Evolutionary conservation across 2,797 vertebrate species (phyloP), one percentile per base, ranked within the genome.

Genomic region (Scolopax bukidnonensis): DNA sequence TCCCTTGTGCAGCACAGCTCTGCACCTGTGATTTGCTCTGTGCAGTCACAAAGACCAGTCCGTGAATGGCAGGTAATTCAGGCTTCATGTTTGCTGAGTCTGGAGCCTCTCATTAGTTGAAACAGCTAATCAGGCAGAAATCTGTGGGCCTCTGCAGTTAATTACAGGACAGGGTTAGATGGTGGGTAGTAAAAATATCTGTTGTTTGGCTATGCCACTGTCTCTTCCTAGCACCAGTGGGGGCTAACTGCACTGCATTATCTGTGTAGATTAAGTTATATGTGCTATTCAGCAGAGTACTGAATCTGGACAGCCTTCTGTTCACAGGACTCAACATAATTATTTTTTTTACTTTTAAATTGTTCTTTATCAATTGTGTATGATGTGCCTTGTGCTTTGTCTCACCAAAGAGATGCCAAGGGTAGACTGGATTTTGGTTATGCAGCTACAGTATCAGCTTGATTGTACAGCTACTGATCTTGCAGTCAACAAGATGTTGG

Each of bases 111-210:
- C 81, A 57, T 92, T 89, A 95, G 57, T 0, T 87, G 90, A 87
- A 91, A 83, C 64, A 87, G 67, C 92, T 92, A 87, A 90, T 96
- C 71, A 89, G 79, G 92, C 71, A 93, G 89, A 92, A 96, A 92
- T 61, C 78, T 75, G 60, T 67, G 41, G 45, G 70, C 80, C 51
- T 93, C 74, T 95, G 88, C 83, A 89, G 56, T 87, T 96, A 83
- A 94, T 94, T 95, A 68, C 27, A 83, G 85, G 77, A 51, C 63
- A 87, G 28, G 40, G 48, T 73, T 90, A 87, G 85, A 67, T 50
- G 63, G 56, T 67, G 71, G 48, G 57, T 69, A 68, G 80, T 64
- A 71, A 90, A 93, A 94, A 64, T 93, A 90, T 23, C 95, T 71
- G 10, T 75, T 68, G 36, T 75, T 74, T 85, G 68, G 74, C 70